Evolutionary conservation across 35 echinoderm and acorn worm species (phyloP).

Genomic region (Nesometra sesokonis): DNA sequence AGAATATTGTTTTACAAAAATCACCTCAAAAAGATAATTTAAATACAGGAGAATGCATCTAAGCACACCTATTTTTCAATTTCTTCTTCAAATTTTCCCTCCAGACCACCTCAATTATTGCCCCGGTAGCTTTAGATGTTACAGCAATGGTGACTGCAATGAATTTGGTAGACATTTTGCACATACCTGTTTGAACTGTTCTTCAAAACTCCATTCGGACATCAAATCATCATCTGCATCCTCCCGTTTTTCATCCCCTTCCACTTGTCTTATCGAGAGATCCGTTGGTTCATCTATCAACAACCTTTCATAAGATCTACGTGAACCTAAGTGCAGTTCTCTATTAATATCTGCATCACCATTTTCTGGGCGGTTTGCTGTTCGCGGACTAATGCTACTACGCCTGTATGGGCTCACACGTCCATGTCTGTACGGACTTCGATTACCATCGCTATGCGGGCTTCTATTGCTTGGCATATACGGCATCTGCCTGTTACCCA

Average conservation of each 20-base stretch:
- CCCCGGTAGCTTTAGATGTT: too few species aligned
- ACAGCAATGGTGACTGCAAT: too few species aligned
- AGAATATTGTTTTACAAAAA: too few species aligned
- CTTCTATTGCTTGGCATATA: background rate
- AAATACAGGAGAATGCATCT: too few species aligned
- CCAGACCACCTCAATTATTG: too few species aligned
- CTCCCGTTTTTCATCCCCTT: background rate
- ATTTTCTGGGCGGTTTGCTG: background rate
- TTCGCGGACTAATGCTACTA: background rate
- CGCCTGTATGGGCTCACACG: background rate
- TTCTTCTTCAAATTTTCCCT: too few species aligned
- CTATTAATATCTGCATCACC: background rate
- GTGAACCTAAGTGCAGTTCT: background rate
- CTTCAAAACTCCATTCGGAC: background rate
- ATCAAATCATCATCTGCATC: background rate
- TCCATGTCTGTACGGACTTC: background rate
- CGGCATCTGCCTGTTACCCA: background rate
- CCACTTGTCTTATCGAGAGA: background rate
- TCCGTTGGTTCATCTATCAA: background rate
- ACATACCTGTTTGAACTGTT: background rate
- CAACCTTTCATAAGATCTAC: background rate
- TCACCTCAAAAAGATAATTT: too few species aligned
- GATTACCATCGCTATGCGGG: background rate
- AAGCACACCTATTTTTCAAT: too few species aligned
- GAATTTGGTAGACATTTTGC: too few species aligned